phyloP scores from a whole-genome alignment of 2,797 vertebrate genomes.

The Labeo calbasu region DNA sequence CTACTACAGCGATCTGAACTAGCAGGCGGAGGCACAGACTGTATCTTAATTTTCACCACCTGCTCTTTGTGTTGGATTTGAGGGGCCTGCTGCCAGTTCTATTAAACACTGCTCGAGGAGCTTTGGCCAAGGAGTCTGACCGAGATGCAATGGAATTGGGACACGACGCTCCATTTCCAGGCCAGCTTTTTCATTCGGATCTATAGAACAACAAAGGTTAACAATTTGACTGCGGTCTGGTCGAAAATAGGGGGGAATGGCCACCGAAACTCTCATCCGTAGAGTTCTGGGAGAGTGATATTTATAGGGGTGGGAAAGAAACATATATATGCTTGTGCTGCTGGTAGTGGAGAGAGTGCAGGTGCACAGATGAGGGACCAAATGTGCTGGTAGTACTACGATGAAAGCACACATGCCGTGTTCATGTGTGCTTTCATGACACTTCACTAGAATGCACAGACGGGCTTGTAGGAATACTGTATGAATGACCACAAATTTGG shows the following conservation, averaged over 20 bases:
- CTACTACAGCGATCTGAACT: slow-evolving; percentile 74
- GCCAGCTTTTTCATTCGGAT: slow-evolving; percentile 34
- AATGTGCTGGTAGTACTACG: slow-evolving; percentile 15
- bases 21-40: slow-evolving; percentile 73
- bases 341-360: slow-evolving; percentile 17
- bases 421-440: not conserved
- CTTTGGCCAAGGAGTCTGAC: slow-evolving; percentile 74
- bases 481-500: not conserved
- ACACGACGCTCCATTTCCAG: slow-evolving; percentile 49
- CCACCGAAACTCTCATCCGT: slow-evolving; percentile 2
- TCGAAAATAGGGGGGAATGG: slow-evolving; percentile 40
- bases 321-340: slow-evolving; percentile 22
- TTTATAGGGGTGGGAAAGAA: slow-evolving; percentile 21
- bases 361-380: not conserved
- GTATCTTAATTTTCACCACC: slow-evolving; percentile 82
- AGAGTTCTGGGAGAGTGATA: slow-evolving; percentile 30
- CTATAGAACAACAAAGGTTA: slow-evolving; percentile 31
- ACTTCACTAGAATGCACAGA: not conserved
- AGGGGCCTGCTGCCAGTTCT: slow-evolving; percentile 82
- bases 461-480: not conserved
- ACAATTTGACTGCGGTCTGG: slow-evolving; percentile 36
- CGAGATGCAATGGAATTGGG: slow-evolving; percentile 73
- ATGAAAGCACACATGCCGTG: slow-evolving; percentile 3
- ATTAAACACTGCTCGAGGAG: slow-evolving; percentile 85
- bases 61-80: slow-evolving; percentile 77